phyloP scores from a whole-genome alignment of 2,113 vertebrate genomes.

The Pachycephala philippinensis region DNA sequence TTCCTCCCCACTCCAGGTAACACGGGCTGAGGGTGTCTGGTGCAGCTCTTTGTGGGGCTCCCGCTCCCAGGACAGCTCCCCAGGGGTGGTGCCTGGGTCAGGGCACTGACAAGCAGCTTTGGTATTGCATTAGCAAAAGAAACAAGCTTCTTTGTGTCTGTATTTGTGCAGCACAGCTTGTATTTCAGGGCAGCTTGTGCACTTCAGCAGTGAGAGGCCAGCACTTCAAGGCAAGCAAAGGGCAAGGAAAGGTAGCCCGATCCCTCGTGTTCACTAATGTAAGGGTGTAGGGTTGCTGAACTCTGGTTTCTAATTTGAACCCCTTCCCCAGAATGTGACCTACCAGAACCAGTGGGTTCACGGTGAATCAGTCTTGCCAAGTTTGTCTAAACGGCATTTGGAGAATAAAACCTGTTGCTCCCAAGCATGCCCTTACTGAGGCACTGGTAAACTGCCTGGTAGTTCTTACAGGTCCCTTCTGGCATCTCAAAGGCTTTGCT shows the following conservation, averaged over 20 bases:
- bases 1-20: background rate
- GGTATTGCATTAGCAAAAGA: background rate
- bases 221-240: background rate
- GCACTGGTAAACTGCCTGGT: background rate
- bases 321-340: background rate
- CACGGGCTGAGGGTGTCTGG: background rate
- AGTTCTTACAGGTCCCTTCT: background rate
- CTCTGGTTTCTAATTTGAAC: background rate
- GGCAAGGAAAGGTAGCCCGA: background rate
- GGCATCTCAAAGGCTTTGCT: background rate
- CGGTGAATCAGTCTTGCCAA: background rate
- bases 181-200: background rate
- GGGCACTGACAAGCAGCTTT: background rate
- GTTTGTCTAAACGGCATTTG: background rate
- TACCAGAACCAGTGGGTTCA: rapidly evolving
- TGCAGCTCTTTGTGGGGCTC: rapidly evolving
- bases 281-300: background rate
- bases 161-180: background rate
- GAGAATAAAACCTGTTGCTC: background rate
- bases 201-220: background rate
- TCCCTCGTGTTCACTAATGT: background rate
- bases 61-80: background rate
- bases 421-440: background rate
- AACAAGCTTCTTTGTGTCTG: background rate
- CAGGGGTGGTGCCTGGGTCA: background rate